Conservation (phyloP, 2,113 vertebrate species). For the Syngnathus typhle region DNA sequence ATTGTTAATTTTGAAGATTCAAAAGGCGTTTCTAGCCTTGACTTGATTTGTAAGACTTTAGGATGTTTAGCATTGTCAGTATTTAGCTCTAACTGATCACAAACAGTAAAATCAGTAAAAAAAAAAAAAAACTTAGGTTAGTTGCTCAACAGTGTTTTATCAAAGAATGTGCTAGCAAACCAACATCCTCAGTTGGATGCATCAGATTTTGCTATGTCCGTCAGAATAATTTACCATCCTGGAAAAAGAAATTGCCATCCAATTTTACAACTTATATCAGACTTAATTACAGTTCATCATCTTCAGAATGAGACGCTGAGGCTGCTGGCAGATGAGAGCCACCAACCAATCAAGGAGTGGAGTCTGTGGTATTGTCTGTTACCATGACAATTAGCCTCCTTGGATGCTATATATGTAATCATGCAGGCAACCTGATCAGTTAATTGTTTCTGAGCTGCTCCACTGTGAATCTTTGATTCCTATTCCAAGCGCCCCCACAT, state of each 20-base stretch:
- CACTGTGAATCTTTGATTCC: constrained; percentile 29
- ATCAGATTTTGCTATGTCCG: not conserved
- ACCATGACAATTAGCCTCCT: constrained; percentile 60
- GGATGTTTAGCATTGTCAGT: not conserved
- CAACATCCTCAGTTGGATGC: not conserved
- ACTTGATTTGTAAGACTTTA: not conserved
- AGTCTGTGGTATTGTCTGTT: constrained; percentile 51
- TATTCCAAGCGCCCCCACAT: not conserved
- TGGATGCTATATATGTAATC: constrained; percentile 69
- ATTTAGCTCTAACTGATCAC: not conserved
- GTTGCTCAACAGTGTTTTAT: not conserved
- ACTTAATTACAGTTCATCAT: constrained; percentile 1
- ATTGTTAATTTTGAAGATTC: not conserved
- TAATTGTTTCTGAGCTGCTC: constrained; percentile 31
- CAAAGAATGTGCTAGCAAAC: not conserved
- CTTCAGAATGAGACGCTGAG: constrained; percentile 49
- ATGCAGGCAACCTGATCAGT: constrained; percentile 45
- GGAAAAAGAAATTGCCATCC: too few species aligned
- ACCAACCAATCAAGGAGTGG: constrained; percentile 59
- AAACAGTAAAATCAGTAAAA: not conserved
- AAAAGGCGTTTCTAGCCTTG: not conserved
- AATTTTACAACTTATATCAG: not conserved
- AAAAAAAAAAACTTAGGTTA: not conserved
- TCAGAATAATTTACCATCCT: not conserved
- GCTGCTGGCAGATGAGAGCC: constrained; percentile 54